Conservation (phyloP, 2,888 invertebrate genomes). For the Choristoneura rosaceana region DNA sequence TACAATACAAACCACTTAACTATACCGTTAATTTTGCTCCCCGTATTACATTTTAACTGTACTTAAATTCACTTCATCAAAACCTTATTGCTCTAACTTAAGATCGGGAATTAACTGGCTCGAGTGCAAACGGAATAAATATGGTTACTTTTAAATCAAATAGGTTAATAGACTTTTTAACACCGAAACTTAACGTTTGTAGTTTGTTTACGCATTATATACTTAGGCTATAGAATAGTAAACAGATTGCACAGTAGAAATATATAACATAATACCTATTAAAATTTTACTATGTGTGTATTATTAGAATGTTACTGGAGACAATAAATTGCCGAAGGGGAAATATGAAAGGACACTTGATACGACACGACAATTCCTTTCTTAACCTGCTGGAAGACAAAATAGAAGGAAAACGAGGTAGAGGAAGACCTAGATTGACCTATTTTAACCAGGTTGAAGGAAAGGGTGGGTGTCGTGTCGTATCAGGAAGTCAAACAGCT, state of each 20-base stretch:
- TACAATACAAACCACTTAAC: constrained; percentile 39
- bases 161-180: constrained; percentile 44
- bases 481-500: no score
- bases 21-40: constrained; percentile 34
- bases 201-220: constrained; percentile 41
- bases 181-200: constrained; percentile 41
- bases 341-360: no score
- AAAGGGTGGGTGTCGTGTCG: no score
- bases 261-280: no score
- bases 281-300: no score
- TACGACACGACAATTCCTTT: no score
- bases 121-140: constrained; percentile 1
- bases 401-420: no score
- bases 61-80: not conserved
- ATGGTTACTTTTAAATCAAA: constrained; percentile 42
- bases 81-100: not conserved
- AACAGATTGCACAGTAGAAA: constrained; percentile 2
- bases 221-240: constrained; percentile 29
- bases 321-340: no score
- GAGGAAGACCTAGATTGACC: no score
- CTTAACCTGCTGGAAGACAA: no score
- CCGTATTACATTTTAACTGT: constrained; percentile 26
- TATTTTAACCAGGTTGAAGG: no score
- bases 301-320: no score
- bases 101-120: not conserved